Base-by-base conservation (phyloP, 2,797 vertebrate species). In the Darevskia mixta region DNA sequence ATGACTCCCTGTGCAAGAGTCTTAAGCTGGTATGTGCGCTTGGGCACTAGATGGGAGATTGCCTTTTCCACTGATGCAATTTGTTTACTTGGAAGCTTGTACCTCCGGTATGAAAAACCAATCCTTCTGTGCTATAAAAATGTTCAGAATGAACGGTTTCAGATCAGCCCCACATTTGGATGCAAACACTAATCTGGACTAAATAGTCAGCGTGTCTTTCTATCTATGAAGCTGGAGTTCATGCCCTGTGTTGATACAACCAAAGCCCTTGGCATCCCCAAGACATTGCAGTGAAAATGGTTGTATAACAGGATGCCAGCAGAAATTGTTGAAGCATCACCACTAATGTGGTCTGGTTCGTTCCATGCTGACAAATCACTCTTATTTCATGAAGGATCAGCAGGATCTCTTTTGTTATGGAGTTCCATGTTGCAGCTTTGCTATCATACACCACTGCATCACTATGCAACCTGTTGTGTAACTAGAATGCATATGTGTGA, bases 71-170 rank as follows among this genome's bases (percentile, higher is more conserved):
- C n/a, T 90, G 71, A 86, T 73, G 91, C n/a, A 25, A 79, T 93
- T 89, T 49, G 80, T 88, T 87, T 80, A 80, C 25, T n/a, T 29
- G 20, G 27, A 86, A 49, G n/a, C 41, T 82, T 25, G 49, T 87
- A 88, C 79, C 92, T 84, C 87, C 55, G 61, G 25, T 76, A 75
- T 41, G 61, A 86, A 89, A 49, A 58, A 6, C 61, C 90, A 76
- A 88, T 88, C 89, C 88, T 29, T 90, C 83, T 88, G 84, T 92
- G 83, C 89, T 78, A 72, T 88, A 82, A 35, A 43, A 85, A 64
- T 64, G 91, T 41, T 75, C 76, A 78, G 76, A 45, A n/a, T 88
- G 83, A 79, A 76, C 77, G 0, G 25, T 83, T 90, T 79, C 85
- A 87, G 85, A 20, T 18, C 32, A 64, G 76, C 18, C 83, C 64